phyloP scores from a whole-genome alignment of 2,113 vertebrate species.

The Alexandromys fortis region DNA sequence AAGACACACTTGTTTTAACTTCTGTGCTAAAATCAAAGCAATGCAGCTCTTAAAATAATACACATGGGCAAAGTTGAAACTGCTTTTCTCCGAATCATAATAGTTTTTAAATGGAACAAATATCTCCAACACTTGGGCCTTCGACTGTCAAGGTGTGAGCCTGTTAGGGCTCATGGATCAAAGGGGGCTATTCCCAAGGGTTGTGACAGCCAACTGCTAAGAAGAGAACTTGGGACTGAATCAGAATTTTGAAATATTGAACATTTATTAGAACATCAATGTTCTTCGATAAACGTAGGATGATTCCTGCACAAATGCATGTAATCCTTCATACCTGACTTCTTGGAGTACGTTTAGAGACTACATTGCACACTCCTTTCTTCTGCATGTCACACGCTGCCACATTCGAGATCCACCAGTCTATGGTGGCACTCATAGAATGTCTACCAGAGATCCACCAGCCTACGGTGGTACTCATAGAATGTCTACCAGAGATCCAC shows the following conservation, averaged over 20 bases:
- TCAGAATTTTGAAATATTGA: neutral
- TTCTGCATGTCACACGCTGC: neutral
- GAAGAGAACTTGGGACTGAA: neutral
- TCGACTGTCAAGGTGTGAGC: neutral
- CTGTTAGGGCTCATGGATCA: neutral
- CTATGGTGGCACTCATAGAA: neutral
- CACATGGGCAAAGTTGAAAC: slow-evolving; percentile 19
- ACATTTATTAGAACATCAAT: neutral
- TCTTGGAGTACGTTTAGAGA: neutral
- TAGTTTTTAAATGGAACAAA: slow-evolving; percentile 20
- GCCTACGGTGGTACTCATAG: no score
- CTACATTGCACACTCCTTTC: neutral
- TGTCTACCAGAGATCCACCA: no score
- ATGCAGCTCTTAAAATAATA: slow-evolving; percentile 52
- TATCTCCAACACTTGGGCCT: neutral
- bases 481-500: no score
- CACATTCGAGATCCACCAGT: neutral
- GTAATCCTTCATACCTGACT: neutral
- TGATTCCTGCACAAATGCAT: neutral
- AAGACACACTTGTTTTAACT: slow-evolving; percentile 70
- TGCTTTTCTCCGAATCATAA: slow-evolving; percentile 35
- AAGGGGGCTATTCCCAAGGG: no score
- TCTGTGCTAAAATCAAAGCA: slow-evolving; percentile 61
- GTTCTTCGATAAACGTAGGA: neutral
- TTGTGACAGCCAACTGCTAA: neutral